Base-by-base conservation (phyloP, 2,113 vertebrate genomes). In the Daphoenositta chrysoptera region DNA sequence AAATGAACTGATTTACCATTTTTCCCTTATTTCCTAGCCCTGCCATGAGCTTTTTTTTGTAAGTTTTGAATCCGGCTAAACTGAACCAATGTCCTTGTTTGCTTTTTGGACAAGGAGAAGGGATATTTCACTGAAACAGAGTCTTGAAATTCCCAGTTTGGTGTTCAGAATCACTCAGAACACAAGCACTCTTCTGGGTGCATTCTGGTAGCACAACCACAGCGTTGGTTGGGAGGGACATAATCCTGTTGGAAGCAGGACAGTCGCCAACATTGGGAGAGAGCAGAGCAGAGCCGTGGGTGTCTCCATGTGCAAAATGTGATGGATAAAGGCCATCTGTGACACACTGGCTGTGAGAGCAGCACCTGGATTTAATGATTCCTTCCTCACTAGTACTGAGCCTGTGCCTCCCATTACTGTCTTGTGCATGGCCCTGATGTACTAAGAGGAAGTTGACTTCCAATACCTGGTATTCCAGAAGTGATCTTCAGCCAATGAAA, bases 141-240 rank as follows among this genome's bases (percentile, higher is more conserved):
- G 39, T 12, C 39, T 61, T 56, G 18, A 44, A 83, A 54, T 19
- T 61, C 48, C 35, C 33, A 15, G 8, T 58, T 57, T 18, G 7
- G 48, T 68, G 24, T 3, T 72, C 48, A 80, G 60, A 33, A 61
- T 37, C 77, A 8, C 27, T 37, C 58, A 44, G 65, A 66, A 81
- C 39, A 57, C 0, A 0, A 8, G 2, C 15, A 33, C 19, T 42
- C 30, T 42, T 48, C 40, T 24, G 64, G 54, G 14, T 3, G 3
- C 18, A 22, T 42, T 64, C n/a, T 72, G 58, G 93, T 12, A 72
- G 75, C 57, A 65, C 66, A 61, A 44, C 15, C 33, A 33, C 53
- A 48, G 70, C 0, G 0, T 10, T 76, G 48, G 27, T 4, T 86
- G 75, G 79, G 83, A 92, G 57, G 66, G 44, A 75, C 51, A 20